phyloP scores from a whole-genome alignment of 2,888 invertebrate genomes.

The Fissipunctia ypsillon region DNA sequence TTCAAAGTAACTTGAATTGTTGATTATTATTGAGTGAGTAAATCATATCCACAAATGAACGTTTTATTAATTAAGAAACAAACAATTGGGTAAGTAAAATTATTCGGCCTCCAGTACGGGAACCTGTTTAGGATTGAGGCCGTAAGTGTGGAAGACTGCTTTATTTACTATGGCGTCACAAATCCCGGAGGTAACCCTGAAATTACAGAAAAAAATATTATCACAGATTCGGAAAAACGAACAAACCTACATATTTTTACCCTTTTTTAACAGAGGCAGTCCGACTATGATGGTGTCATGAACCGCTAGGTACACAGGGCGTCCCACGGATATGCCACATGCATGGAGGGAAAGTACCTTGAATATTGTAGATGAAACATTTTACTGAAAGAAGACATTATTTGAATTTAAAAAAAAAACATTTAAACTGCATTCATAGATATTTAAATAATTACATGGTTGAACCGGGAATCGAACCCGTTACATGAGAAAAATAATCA shows the following conservation, averaged over 20 bases:
- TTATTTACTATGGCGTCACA: constrained; percentile 89
- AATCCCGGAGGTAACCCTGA: constrained; percentile 86
- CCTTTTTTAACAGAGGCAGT: background rate
- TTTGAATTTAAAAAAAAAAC: too few relatives aligned
- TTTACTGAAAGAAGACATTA: too few relatives aligned
- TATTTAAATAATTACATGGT: too few relatives aligned
- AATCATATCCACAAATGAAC: constrained; percentile 15
- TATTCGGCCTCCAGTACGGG: constrained; percentile 81
- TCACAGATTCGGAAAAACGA: background rate
- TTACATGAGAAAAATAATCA: too few relatives aligned
- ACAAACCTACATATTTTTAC: background rate
- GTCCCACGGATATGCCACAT: too few relatives aligned
- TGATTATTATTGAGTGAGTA: constrained; percentile 44
- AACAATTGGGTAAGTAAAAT: constrained; percentile 28
- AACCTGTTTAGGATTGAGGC: constrained; percentile 78
- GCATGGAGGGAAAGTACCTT: too few relatives aligned
- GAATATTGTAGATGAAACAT: too few relatives aligned
- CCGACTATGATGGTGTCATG: background rate
- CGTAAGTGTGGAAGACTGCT: constrained; percentile 83
- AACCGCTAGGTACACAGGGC: too few relatives aligned
- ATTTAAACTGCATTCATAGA: too few relatives aligned
- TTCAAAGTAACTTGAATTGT: constrained; percentile 39
- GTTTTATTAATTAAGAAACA: constrained; percentile 49
- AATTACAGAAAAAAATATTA: constrained; percentile 55
- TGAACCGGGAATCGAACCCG: too few relatives aligned